Evolutionary conservation across 1,140 invertebrate genomes (phyloP).

Genomic region (Eciton burchellii): DNA sequence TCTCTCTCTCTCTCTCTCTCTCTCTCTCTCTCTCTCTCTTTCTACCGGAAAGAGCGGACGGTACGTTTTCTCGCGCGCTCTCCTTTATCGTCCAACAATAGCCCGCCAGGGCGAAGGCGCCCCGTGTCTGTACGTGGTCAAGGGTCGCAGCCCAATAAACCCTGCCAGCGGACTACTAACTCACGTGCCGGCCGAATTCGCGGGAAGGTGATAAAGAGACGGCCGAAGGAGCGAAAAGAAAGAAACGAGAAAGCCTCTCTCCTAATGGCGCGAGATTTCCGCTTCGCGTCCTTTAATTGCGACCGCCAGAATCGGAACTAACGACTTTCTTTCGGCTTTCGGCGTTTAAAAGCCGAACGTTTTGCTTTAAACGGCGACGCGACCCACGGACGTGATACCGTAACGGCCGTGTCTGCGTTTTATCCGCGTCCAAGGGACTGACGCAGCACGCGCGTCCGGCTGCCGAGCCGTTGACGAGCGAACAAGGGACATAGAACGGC

Average conservation of each 20-base stretch:
- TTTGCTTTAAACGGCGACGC: conserved; percentile 12
- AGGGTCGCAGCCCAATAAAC: conserved; percentile 66
- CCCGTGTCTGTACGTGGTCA: conserved; percentile 37
- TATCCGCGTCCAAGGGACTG: not conserved
- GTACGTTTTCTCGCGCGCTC: conserved; percentile 68
- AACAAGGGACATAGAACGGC: not conserved
- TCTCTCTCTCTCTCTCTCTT: conserved; percentile 6
- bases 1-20: not conserved
- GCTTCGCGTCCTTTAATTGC: conserved; percentile 47
- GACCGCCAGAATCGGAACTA: conserved; percentile 20
- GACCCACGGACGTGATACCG: conserved; percentile 34
- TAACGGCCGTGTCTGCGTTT: conserved; percentile 31
- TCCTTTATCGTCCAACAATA: conserved; percentile 72
- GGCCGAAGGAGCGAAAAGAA: not conserved
- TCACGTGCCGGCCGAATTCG: conserved; percentile 41
- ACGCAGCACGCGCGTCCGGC: not conserved
- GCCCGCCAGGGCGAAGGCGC: conserved; percentile 23
- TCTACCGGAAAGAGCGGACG: conserved; percentile 28
- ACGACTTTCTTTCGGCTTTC: conserved; percentile 47
- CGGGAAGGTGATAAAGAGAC: conserved; percentile 27
- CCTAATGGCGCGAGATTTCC: conserved; percentile 30
- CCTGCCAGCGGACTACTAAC: conserved; percentile 14
- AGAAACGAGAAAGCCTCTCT: conserved; percentile 14
- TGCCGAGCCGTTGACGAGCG: not conserved
- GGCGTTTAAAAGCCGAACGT: conserved; percentile 35